A percentile compares a stretch with the other conserved stretches of the same genome.
Evolutionary conservation across 2,888 invertebrate species (phyloP).

Genomic region (Tupiocoris notatus): DNA sequence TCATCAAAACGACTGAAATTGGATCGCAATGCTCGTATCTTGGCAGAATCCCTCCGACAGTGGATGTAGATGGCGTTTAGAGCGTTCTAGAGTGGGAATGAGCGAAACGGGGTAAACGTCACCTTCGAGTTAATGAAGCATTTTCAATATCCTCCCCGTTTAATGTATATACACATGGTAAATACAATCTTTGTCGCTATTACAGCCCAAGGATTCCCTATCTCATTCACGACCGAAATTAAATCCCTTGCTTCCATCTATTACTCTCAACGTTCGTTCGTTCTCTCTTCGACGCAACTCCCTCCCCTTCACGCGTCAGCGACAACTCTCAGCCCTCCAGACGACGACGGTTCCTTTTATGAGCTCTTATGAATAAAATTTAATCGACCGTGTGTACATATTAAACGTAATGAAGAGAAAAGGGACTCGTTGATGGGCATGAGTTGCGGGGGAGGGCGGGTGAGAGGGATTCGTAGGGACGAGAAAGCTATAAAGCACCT

Average conservation of each 20-base stretch:
- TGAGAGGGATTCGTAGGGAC: not conserved
- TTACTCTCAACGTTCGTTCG: conserved; percentile 17
- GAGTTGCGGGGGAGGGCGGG: not conserved
- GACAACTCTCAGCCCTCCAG: not conserved
- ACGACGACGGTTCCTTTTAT: conserved; percentile 41
- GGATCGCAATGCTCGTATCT: not conserved
- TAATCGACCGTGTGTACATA: conserved; percentile 48
- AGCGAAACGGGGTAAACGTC: conserved; percentile 15
- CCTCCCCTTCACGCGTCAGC: not conserved
- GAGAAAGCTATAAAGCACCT: conserved; percentile 17
- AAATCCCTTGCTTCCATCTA: conserved; percentile 44
- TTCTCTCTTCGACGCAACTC: not conserved
- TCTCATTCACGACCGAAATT: conserved; percentile 46
- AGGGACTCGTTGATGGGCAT: conserved; percentile 8
- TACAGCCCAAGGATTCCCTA: conserved; percentile 43
- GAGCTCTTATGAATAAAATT: conserved; percentile 48
- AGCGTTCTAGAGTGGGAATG: not conserved
- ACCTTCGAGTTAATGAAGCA: conserved; percentile 43
- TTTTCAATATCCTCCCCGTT: conserved; percentile 43
- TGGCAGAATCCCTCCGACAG: not conserved
- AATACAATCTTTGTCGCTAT: conserved; percentile 46
- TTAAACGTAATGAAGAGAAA: conserved; percentile 45
- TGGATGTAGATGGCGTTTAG: not conserved
- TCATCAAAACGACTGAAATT: not conserved
- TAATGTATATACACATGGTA: conserved; percentile 44